Evolutionary conservation across 1,140 invertebrate genomes (phyloP), one percentile per base, ranked within the genome.

Genomic region (Papilio glaucus): DNA sequence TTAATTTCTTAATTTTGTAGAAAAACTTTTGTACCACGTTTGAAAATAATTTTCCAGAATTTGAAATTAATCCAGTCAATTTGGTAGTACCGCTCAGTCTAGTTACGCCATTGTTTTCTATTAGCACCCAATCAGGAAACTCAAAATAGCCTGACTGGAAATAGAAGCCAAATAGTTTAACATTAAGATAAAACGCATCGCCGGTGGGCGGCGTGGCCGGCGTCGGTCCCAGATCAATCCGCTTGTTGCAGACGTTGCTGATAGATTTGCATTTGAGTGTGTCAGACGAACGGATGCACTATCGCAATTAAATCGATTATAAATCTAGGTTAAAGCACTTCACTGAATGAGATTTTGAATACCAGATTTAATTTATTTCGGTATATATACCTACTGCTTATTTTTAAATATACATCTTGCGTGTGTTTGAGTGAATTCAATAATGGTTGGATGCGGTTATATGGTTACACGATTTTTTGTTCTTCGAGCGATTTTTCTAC

Each of bases 191-290:
- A 57, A 57, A 57, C 18, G 49, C 21, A 57, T 57, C 24, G 49
- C 49, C 49, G 21, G 49, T 57, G 49, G 45, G 15, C 15, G 18
- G 49, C 21, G 49, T 9, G 8, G 49, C 24, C 49, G 10, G n/a
- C n/a, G n/a, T n/a, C n/a, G n/a, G n/a, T n/a, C n/a, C n/a, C n/a
- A 12, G 18, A 57, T 57, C 49, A 57, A 57, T 57, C 49, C 21
- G 49, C 10, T 57, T 57, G 49, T 12, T 57, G 45, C 21, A 53
- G 45, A 57, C 21, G 49, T 10, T 12, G 24, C 49, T 57, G 49
- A 57, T 57, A 21, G 49, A 57, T 57, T 57, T 57, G 49, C 49
- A 57, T 57, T 57, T 57, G 49, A 57, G 49, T 57, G 49, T 57
- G 21, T 4, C 49, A 57, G 49, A 57, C 21, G 10, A 9, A 26